These are phyloP conservation scores for Gryllus bimaculatus DNA, from an alignment of 1,140 invertebrate genomes.

Conservation along the genomic window DNA sequence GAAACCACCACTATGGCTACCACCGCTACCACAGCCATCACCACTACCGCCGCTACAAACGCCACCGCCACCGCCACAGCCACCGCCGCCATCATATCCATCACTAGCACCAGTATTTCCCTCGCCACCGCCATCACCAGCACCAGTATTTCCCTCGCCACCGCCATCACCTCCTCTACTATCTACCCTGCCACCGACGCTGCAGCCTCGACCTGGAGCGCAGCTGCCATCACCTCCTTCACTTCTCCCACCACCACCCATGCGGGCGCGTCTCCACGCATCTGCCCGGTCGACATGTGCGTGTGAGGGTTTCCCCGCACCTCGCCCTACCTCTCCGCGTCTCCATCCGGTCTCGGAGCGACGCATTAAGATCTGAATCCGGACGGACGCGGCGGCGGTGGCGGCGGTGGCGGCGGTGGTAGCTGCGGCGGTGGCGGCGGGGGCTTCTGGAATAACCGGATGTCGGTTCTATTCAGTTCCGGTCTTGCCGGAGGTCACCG, in stretches of 20 bases:
- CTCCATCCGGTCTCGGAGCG: background rate
- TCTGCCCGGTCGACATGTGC: background rate
- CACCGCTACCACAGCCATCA: too few relatives aligned
- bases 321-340: background rate
- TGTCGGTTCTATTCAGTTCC: background rate
- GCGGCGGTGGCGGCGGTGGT: background rate
- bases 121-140: too few relatives aligned
- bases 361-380: background rate
- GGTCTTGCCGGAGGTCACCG: background rate
- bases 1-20: too few relatives aligned
- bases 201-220: too few relatives aligned
- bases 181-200: too few relatives aligned
- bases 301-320: background rate
- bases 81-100: too few relatives aligned
- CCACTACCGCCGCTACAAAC: too few relatives aligned
- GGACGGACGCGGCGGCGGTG: background rate
- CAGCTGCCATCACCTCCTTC: background rate
- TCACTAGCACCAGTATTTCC: too few relatives aligned
- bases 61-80: too few relatives aligned
- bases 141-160: too few relatives aligned
- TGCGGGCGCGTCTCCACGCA: background rate
- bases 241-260: background rate
- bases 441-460: background rate
- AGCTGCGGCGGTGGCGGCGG: too few relatives aligned
- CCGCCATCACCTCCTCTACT: too few relatives aligned